Evolutionary conservation across 2,797 vertebrate species (phyloP), one percentile per base, ranked within the genome.

Genomic region (Ptychobarbus kaznakovi): DNA sequence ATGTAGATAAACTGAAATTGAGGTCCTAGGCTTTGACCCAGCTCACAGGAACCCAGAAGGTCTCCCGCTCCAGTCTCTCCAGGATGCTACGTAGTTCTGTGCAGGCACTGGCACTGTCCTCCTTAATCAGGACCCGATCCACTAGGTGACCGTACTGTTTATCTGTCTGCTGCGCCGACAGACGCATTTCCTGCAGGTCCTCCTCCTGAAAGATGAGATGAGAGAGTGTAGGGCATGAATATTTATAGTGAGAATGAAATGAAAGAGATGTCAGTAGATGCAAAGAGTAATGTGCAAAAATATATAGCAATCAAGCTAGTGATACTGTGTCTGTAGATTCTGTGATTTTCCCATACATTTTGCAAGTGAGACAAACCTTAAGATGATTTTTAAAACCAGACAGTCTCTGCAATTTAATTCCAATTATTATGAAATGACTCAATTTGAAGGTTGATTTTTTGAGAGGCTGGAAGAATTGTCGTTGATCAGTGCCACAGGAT

Each of bases 101-200:
- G 76, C 93, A 97, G 4, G 96, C 95, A 12, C 95, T 96, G 92
- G 96, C 96, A 0, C 96, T 95, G 90, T 98, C 97, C 90, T 97
- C 97, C 87, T 96, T 98, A 86, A 98, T 95, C 90, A 99, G 92
- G 38, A 98, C 91, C 0, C 95, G 92, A 86, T 99, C 97, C 85
- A 97, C 96, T 91, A 97, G 93, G 90, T 99, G 97, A 77, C 97
- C 97, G 0, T 97, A 98, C 89, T 96, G 96, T 91, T 97, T 96
- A 82, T 98, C 97, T 1, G 97, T 96, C 93, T 97, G 97, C 56
- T 95, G 89, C 15, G 97, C 97, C 0, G 98, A 98, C 90, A 96
- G 95, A 12, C 95, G 94, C 94, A 98, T 97, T 91, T 99, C 97
- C 89, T 96, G 96, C 61, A 97, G 94, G 84, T 98, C 96, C 89